Evolutionary conservation across 1,140 invertebrate species (phyloP).

Genomic region (Diachasma alloeum): DNA sequence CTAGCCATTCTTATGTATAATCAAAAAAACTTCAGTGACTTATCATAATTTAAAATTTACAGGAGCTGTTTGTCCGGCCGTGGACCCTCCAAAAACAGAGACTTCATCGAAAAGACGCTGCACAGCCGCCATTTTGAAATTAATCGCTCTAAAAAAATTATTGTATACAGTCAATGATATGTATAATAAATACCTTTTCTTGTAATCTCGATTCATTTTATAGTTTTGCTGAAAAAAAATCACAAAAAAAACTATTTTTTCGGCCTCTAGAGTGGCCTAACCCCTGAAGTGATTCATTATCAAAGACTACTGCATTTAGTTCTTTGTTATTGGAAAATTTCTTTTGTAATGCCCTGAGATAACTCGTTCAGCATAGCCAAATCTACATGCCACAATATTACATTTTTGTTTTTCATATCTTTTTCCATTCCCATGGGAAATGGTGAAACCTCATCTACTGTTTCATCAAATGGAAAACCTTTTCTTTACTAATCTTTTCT

Average conservation of each 20-base stretch:
- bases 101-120: constrained; percentile 20
- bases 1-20: constrained; percentile 23
- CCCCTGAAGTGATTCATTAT: no score
- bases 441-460: no score
- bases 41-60: constrained; percentile 21
- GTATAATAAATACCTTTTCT: not conserved
- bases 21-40: constrained; percentile 17
- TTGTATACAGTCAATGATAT: not conserved
- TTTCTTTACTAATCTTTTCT: no score
- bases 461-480: no score
- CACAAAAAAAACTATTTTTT: not conserved
- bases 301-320: no score
- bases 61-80: constrained; percentile 21
- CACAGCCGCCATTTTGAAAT: constrained; percentile 27
- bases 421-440: no score
- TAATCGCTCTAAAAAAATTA: constrained; percentile 21
- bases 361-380: no score
- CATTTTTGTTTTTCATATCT: no score
- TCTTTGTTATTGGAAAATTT: no score
- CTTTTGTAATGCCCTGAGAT: no score
- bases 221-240: not conserved
- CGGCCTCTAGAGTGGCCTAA: not conserved
- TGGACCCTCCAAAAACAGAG: constrained; percentile 18
- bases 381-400: no score
- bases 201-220: constrained; percentile 8